Evolutionary conservation across 2,888 invertebrate species (phyloP), one percentile per base, ranked within the genome.

Genomic region (Lingula anatina): DNA sequence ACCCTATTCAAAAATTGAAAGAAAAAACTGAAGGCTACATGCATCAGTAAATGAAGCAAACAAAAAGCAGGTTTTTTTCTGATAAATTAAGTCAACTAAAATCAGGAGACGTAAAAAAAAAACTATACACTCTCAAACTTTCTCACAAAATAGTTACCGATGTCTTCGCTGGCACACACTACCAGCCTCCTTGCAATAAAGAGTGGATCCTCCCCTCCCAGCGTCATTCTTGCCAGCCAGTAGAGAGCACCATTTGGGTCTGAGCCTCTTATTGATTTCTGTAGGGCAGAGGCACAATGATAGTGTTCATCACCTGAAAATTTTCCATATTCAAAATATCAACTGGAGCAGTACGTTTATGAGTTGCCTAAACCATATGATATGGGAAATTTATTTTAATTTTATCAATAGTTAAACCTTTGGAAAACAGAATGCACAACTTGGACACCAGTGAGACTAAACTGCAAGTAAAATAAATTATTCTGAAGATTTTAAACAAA

Each of bases 231-330:
- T 2, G 87, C 84, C 2, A 87, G 80, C 89, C 89, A 90, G 70
- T 90, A 90, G 36, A 90, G 75, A 15, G 90, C 84, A 2, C 89
- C 90, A 75, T 86, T 88, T 54, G 84, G 86, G 71, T 89, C 87
- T 20, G 87, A 84, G 0, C 89, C 89, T 59, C 90, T 81, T 45
- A 90, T 85, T 0, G 89, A 87, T 75, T 90, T 90, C 66, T 89
- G 89, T 59, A 90, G 78, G 0, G 90, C 90, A 1, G 89, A 90
- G 61, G 88, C 85, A 36, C 84, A 83, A 70, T 89, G 87, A 74
- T 89, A 90, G 75, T 90, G 89, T 67, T 89, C 87, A 44, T 90
- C 89, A 7, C 90, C 75, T 71, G 42, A 5, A 56, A 41, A 43
- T 36, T n/a, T n/a, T n/a, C n/a, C n/a, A n/a, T n/a, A n/a, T n/a